A percentile compares a stretch with the other conserved stretches of the same genome.
Conservation (phyloP, 2,797 vertebrate species). For the Etheostoma perlongum region DNA sequence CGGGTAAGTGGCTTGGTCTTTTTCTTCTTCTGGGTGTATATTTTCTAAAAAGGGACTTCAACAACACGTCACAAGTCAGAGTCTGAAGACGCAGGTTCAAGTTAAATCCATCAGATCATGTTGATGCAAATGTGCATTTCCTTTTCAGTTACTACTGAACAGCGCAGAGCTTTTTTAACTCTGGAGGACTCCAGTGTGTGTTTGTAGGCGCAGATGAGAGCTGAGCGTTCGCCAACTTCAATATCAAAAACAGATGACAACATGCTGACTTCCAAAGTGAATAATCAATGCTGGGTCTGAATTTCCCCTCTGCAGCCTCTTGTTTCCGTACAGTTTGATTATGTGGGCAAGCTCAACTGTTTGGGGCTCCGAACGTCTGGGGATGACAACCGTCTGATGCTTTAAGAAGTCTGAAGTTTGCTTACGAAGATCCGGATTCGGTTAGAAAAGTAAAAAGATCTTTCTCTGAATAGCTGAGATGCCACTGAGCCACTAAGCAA, state of each 20-base stretch:
- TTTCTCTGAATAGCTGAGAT: background rate
- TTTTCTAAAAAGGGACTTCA: too few relatives aligned
- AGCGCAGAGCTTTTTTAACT: slow-evolving; percentile 3
- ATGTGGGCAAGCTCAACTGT: slow-evolving; percentile 38
- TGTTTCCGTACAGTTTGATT: slow-evolving; percentile 47
- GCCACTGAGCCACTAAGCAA: background rate
- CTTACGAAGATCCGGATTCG: background rate
- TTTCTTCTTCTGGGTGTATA: too few relatives aligned
- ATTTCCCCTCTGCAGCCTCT: slow-evolving; percentile 5
- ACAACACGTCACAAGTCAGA: too few relatives aligned
- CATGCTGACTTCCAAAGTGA: slow-evolving; percentile 60
- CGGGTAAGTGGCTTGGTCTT: slow-evolving; percentile 86
- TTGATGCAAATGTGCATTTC: slow-evolving; percentile 24
- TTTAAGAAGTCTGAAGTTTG: slow-evolving; percentile 29
- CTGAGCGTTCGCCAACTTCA: slow-evolving; percentile 50
- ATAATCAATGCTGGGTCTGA: slow-evolving; percentile 44
- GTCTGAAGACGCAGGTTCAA: too few relatives aligned
- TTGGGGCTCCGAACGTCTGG: slow-evolving; percentile 22
- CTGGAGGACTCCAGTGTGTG: slow-evolving; percentile 10
- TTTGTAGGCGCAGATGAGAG: slow-evolving; percentile 53
- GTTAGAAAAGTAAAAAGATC: background rate
- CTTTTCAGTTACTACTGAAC: background rate
- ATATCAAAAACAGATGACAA: slow-evolving; percentile 64
- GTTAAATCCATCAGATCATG: background rate
- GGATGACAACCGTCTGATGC: slow-evolving; percentile 24